phyloP scores from a whole-genome alignment of 1,140 invertebrate species.

The Hylaeus anthracinus region DNA sequence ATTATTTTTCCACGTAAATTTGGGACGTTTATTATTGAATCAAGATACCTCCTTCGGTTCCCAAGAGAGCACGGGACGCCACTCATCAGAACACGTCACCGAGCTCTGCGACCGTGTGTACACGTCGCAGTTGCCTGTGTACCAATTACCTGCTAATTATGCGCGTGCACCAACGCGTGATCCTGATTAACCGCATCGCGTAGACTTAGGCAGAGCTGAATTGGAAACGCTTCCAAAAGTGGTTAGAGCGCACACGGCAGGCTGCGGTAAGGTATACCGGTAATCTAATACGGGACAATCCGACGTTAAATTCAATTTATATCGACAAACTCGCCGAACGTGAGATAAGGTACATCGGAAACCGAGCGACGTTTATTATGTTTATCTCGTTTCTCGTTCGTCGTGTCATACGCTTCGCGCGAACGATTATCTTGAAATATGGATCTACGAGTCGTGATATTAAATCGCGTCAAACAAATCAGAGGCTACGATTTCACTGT shows the following conservation, averaged over 20 bases:
- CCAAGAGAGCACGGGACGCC: background rate
- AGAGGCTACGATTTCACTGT: no score
- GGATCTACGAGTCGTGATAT: background rate
- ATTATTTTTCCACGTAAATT: background rate
- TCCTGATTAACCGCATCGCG: conserved; percentile 39
- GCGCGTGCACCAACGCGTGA: conserved; percentile 21
- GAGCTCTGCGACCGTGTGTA: background rate
- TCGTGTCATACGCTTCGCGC: background rate
- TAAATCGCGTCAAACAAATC: background rate
- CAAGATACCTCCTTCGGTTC: background rate
- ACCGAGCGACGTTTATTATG: conserved; percentile 4
- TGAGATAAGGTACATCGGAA: conserved; percentile 16
- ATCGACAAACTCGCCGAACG: conserved; percentile 25
- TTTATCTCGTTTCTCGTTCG: conserved; percentile 3
- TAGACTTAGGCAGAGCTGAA: conserved; percentile 19
- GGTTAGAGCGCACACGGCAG: background rate
- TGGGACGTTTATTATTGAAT: no score
- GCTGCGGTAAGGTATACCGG: conserved; percentile 24
- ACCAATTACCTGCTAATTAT: conserved; percentile 52
- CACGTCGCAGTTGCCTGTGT: background rate
- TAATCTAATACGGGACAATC: conserved; percentile 34
- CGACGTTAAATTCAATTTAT: conserved; percentile 37
- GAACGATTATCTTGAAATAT: background rate
- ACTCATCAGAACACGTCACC: background rate
- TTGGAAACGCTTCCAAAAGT: conserved; percentile 38